Evolutionary conservation across 2,888 invertebrate species (phyloP).

Genomic region (Flexamia atlantica): DNA sequence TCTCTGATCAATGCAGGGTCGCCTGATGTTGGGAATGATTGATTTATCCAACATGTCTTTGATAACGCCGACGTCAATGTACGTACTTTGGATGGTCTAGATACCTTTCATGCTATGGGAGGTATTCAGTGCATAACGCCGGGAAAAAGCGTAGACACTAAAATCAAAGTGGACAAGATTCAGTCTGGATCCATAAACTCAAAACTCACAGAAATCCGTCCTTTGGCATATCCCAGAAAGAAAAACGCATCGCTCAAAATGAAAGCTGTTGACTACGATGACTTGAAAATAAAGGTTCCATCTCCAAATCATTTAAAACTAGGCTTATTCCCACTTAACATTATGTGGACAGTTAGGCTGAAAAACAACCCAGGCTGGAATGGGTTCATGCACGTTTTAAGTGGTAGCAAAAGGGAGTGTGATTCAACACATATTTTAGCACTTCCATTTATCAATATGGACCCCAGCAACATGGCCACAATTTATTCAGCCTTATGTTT

Average conservation of each 20-base stretch:
- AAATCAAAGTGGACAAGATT: background rate
- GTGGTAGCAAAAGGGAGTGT: background rate
- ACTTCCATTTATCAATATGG: conserved; percentile 47
- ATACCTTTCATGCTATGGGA: conserved; percentile 70
- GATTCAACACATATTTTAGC: background rate
- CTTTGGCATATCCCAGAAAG: background rate
- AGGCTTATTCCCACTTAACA: background rate
- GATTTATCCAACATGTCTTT: conserved; percentile 71
- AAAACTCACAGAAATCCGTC: background rate
- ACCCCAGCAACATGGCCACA: conserved; percentile 67
- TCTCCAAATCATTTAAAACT: background rate
- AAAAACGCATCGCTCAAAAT: background rate
- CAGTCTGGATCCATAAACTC: background rate
- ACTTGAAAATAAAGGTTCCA: background rate
- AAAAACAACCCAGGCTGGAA: background rate
- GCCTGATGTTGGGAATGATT: conserved; percentile 63
- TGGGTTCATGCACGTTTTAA: background rate
- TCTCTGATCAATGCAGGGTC: conserved; percentile 68
- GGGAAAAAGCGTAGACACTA: background rate
- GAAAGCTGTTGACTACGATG: background rate
- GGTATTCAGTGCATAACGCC: conserved; percentile 70
- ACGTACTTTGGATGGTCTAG: conserved; percentile 65
- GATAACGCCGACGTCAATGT: conserved; percentile 72
- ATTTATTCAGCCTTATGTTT: conserved; percentile 66
- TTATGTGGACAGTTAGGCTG: background rate